A percentile compares a stretch with the other conserved stretches of the same genome.
Evolutionary conservation across 1,140 invertebrate genomes (phyloP).

Genomic region (Drosophila truncata): DNA sequence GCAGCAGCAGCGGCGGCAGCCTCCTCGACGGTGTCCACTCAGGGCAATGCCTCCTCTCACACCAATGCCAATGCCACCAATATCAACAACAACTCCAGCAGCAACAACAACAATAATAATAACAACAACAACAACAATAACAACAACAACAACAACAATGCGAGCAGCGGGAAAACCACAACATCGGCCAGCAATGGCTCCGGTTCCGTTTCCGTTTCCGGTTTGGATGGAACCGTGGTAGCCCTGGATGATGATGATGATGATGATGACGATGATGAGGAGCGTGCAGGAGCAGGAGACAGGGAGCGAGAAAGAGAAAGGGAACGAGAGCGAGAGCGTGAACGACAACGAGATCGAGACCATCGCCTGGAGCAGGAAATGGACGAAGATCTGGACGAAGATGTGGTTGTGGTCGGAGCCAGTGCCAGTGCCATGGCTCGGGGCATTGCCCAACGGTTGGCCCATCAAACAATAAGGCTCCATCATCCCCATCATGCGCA

Average conservation of each 20-base stretch:
- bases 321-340: background rate
- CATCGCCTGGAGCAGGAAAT: conserved; percentile 26
- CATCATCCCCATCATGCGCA: conserved; percentile 26
- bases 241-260: conserved; percentile 60
- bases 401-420: conserved; percentile 53
- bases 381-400: conserved; percentile 49
- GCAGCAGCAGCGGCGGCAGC: background rate
- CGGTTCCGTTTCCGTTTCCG: background rate
- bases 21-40: background rate
- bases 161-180: conserved; percentile 51
- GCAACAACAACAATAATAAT: conserved; percentile 21
- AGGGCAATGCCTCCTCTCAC: conserved; percentile 26
- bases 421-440: conserved; percentile 46
- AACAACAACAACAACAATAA: conserved; percentile 40
- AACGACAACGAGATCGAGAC: conserved; percentile 1
- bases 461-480: conserved; percentile 48
- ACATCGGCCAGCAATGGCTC: conserved; percentile 60
- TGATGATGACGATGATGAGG: conserved; percentile 54
- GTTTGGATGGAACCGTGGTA: conserved; percentile 22
- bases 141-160: conserved; percentile 43
- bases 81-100: conserved; percentile 39
- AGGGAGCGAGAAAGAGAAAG: background rate
- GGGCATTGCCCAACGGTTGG: conserved; percentile 62
- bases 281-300: background rate
- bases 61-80: conserved; percentile 45